A percentile compares a stretch with the other conserved stretches of the same genome.
These are phyloP conservation scores for Mixornis gularis DNA, from an alignment of 2,113 vertebrate species.

Conservation along the genomic window DNA sequence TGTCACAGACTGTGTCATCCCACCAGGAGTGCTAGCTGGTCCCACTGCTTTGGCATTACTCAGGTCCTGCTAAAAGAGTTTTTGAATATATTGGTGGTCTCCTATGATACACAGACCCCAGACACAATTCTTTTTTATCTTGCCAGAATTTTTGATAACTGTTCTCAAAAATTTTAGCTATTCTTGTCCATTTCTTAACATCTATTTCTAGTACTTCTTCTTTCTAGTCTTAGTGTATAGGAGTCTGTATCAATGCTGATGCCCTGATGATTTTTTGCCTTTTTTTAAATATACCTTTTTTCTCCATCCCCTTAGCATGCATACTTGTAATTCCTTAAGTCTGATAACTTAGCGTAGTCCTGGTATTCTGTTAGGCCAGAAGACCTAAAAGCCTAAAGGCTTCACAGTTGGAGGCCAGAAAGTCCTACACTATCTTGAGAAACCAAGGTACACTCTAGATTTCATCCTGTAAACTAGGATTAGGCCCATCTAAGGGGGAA, in stretches of 20 bases:
- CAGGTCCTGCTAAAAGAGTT: accelerated
- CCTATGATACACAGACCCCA: background rate
- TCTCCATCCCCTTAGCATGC: background rate
- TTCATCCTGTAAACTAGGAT: background rate
- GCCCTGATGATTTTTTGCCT: background rate
- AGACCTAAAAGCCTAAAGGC: background rate
- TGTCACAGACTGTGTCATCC: background rate
- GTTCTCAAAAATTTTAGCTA: background rate
- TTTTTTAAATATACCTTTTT: background rate
- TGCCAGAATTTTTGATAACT: background rate
- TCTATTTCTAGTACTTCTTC: background rate
- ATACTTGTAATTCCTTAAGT: background rate
- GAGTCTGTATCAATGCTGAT: background rate
- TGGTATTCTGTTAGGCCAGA: background rate
- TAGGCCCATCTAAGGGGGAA: too few species aligned
- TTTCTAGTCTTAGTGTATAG: background rate
- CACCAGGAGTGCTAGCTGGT: accelerated
- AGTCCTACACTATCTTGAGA: background rate
- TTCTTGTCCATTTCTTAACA: background rate
- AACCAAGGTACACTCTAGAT: background rate
- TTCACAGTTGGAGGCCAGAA: accelerated
- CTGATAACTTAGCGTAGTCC: too few species aligned
- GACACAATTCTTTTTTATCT: background rate
- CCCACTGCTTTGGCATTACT: background rate
- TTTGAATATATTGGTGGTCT: background rate